Evolutionary conservation across 1,140 invertebrate genomes (phyloP).

Genomic region (Gryllus bimaculatus): DNA sequence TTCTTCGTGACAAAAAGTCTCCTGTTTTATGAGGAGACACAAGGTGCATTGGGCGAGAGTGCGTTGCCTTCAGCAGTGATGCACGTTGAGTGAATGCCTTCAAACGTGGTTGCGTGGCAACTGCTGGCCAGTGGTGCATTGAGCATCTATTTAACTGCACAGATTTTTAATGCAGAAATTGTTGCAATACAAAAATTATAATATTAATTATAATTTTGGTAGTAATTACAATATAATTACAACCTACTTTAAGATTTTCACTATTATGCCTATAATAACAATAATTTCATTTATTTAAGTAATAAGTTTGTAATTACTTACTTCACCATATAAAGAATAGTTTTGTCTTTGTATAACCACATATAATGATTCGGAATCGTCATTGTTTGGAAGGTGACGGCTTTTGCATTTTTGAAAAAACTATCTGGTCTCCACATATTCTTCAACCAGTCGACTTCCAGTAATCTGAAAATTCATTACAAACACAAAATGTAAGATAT

Average conservation of each 20-base stretch:
- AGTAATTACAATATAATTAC: background rate
- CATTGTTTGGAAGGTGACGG: conserved; percentile 87
- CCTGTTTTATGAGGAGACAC: no score
- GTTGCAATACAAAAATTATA: background rate
- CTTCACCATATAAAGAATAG: conserved; percentile 81
- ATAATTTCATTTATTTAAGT: background rate
- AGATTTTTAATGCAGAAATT: no score
- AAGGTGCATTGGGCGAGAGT: no score
- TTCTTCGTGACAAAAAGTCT: no score
- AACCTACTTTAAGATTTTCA: no score
- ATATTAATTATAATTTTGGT: no score
- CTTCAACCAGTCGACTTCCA: conserved; percentile 81
- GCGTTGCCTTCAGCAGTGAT: no score
- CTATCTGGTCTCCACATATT: conserved; percentile 86
- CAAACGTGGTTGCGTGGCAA: no score
- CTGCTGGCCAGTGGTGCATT: no score
- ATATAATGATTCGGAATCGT: conserved; percentile 86
- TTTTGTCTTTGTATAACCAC: conserved; percentile 81
- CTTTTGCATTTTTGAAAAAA: conserved; percentile 83
- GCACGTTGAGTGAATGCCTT: no score
- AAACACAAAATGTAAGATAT: background rate
- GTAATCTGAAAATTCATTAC: conserved; percentile 41
- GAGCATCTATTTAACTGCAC: no score
- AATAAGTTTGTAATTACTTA: conserved; percentile 32
- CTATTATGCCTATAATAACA: background rate